A percentile compares a stretch with the other conserved stretches of the same genome.
Conservation (phyloP, 2,888 invertebrate species). For the Muschampia staudingeri region DNA sequence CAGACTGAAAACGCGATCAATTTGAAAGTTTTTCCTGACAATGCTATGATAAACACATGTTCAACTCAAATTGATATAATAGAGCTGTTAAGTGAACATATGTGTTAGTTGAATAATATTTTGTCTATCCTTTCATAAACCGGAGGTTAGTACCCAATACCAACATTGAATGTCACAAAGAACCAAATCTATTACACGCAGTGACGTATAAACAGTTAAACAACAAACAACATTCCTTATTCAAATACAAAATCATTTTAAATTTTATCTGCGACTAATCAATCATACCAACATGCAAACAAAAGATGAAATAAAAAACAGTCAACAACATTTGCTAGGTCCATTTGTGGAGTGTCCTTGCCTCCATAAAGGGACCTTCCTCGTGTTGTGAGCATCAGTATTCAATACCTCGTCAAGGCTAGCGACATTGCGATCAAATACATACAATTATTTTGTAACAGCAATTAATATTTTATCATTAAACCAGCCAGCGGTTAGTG, state of each 20-base stretch:
- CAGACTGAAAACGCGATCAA: too few relatives aligned
- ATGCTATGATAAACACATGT: too few relatives aligned
- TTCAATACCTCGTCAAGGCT: constrained; percentile 52
- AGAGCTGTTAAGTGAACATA: too few relatives aligned
- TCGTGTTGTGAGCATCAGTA: constrained; percentile 42
- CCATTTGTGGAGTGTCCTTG: constrained; percentile 60
- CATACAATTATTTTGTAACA: constrained; percentile 50
- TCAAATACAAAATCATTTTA: constrained; percentile 1
- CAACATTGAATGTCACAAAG: too few relatives aligned
- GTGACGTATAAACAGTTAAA: too few relatives aligned
- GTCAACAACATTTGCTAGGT: constrained; percentile 32
- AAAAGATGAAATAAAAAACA: constrained; percentile 33
- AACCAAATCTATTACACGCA: too few relatives aligned
- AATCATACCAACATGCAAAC: constrained; percentile 40
- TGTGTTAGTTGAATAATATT: too few relatives aligned
- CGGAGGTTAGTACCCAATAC: too few relatives aligned
- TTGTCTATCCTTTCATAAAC: too few relatives aligned
- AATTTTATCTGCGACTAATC: constrained; percentile 1
- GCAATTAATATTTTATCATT: constrained; percentile 36
- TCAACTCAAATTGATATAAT: too few relatives aligned
- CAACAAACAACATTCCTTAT: constrained; percentile 9
- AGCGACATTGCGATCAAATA: constrained; percentile 54
- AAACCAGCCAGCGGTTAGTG: constrained; percentile 4
- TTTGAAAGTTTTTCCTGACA: too few relatives aligned
- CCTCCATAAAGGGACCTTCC: constrained; percentile 55